Conservation (phyloP, 2,113 vertebrate species). For the Caretta caretta region DNA sequence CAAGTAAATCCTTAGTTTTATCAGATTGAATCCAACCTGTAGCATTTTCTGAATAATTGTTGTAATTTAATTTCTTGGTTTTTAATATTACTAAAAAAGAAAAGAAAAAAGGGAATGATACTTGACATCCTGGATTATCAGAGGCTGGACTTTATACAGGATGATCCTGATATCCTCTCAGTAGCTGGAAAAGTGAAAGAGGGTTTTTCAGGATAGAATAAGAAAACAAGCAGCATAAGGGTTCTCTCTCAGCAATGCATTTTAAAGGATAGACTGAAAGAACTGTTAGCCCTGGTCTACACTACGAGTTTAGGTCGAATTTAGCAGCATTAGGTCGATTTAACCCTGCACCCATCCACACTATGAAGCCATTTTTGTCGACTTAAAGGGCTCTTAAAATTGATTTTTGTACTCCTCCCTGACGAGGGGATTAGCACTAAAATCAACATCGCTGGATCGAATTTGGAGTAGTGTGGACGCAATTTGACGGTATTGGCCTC, state of each 20-base stretch:
- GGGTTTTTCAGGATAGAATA: background rate
- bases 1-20: slow-evolving; percentile 7
- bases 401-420: no score
- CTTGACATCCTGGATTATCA: background rate
- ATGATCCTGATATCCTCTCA: background rate
- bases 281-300: background rate
- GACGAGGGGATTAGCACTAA: no score
- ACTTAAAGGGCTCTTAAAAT: no score
- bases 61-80: slow-evolving; percentile 8
- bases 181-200: background rate
- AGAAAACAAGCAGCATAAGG: background rate
- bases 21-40: background rate
- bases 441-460: no score
- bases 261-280: background rate
- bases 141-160: background rate
- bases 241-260: background rate
- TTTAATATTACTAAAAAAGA: background rate
- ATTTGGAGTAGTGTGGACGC: no score
- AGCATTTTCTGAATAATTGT: background rate
- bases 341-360: no score
- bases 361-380: no score
- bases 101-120: background rate
- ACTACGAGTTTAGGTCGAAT: no score
- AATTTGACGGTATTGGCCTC: no score
- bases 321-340: no score